These are phyloP conservation scores for Microtus montanus DNA, from an alignment of 2,113 vertebrate species.

Conservation along the genomic window DNA sequence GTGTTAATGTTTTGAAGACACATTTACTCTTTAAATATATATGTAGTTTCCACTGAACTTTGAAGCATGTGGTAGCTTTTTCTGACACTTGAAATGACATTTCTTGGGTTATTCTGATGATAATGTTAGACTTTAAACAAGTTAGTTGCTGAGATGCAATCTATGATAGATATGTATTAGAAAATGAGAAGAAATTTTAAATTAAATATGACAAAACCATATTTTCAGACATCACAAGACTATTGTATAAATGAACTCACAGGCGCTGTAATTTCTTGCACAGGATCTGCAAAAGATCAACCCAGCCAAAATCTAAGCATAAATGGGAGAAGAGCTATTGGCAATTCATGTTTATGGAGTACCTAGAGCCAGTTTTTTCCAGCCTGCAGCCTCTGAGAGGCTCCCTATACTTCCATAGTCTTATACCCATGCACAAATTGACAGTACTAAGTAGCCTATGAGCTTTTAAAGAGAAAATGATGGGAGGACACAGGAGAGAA, in stretches of 20 bases:
- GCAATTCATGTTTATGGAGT: neutral
- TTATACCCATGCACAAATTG: neutral
- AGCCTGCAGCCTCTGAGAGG: neutral
- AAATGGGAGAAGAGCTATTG: neutral
- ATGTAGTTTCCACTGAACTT: constrained; percentile 32
- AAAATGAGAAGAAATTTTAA: neutral
- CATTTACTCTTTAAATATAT: constrained; percentile 24
- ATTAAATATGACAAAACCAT: neutral
- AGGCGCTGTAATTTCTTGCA: too few species aligned
- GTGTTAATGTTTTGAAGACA: constrained; percentile 53
- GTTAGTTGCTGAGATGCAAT: neutral
- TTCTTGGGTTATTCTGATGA: constrained; percentile 44
- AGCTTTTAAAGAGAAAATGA: neutral
- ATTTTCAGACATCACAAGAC: neutral
- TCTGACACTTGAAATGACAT: constrained; percentile 34
- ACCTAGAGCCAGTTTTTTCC: neutral
- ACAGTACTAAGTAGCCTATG: neutral
- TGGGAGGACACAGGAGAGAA: neutral
- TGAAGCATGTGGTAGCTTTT: constrained; percentile 50
- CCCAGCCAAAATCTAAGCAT: neutral
- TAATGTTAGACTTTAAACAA: constrained; percentile 27
- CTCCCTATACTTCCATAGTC: neutral
- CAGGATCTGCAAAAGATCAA: too few species aligned
- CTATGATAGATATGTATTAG: neutral
- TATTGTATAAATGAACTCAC: neutral